Percentiles rank a stretch among this genome's conserved stretches.
These are phyloP conservation scores for Mesitornis unicolor DNA, from an alignment of 2,113 vertebrate genomes.

Conservation along the genomic window DNA sequence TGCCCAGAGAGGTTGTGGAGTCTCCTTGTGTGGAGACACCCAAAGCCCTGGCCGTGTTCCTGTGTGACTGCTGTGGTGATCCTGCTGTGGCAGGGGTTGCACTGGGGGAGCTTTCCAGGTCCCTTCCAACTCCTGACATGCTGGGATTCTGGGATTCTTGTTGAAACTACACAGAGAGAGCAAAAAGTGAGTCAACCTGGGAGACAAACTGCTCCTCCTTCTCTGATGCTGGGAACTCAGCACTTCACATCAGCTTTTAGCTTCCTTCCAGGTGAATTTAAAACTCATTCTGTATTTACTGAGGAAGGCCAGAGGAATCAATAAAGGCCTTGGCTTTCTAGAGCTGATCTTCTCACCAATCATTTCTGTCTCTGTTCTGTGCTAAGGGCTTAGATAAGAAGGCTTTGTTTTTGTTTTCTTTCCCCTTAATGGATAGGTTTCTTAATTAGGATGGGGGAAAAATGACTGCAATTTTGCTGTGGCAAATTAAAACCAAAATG, in stretches of 20 bases:
- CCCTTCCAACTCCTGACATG: too few relatives aligned
- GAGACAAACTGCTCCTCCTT: neutral
- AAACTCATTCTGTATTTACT: conserved; percentile 37
- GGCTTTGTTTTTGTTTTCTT: conserved; percentile 27
- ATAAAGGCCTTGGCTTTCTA: conserved; percentile 33
- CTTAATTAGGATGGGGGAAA: conserved; percentile 54
- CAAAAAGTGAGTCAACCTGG: neutral
- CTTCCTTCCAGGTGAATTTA: conserved; percentile 11
- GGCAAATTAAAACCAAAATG: conserved; percentile 68
- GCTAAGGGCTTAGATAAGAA: conserved; percentile 26
- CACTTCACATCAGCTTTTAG: neutral
- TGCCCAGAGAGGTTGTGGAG: too few relatives aligned
- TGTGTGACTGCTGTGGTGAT: too few relatives aligned
- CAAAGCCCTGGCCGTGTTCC: too few relatives aligned
- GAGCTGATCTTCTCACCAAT: conserved; percentile 43
- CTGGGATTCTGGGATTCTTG: too few relatives aligned
- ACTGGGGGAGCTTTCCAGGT: too few relatives aligned
- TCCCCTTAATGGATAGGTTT: conserved; percentile 28
- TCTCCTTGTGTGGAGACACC: too few relatives aligned
- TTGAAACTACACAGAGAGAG: neutral
- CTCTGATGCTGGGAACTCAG: neutral
- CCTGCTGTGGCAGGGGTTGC: too few relatives aligned
- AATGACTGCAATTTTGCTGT: conserved; percentile 44
- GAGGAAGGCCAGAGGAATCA: conserved; percentile 24
- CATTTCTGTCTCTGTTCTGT: conserved; percentile 29